Base-by-base conservation (phyloP, 2,888 invertebrate genomes). In the Lycaena phlaeas region DNA sequence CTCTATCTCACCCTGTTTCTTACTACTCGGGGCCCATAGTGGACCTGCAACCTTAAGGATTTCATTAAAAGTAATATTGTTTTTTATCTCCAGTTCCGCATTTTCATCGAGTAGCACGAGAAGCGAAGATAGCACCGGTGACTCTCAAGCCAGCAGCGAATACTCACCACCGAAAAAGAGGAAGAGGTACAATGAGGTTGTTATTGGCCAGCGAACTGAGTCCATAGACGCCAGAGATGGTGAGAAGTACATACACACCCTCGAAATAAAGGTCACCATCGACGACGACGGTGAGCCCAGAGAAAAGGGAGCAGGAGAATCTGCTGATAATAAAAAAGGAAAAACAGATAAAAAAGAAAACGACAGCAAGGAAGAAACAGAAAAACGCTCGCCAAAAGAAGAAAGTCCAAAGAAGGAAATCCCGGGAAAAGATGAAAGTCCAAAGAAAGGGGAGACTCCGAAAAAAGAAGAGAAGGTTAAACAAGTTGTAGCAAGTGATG, bases 211-310 rank as follows among this genome's bases (percentile, higher is more conserved):
- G 22, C 34, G 34, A 9, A 34, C 34, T 9, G 34, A 34, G 17
- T 22, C 34, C 18, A 34, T 34, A 7, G 34, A 34, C 12, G 34
- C 34, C 11, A 34, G 34, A 34, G 34, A 34, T 18, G 34, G 34
- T 12, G 34, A 34, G 17, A 34, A 34, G 22, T 34, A 34, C 18
- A 34, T 34, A 34, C 34, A 34, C 22, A 34, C 34, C 12, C 22
- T 34, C 3, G 34, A 34, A 12, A 34, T 34, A 7, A 34, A 34
- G 15, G 34, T 34, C 18, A 34, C 34, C 14, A 34, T 34, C 36
- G 42, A 7, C 25, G 12, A 15, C 5, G 38, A 42, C 27, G 27
- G 40, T 9, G 41, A 41, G 30, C 17, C 26, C 6, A 36, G 39
- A 7, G 40, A 36, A 5, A 34, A 27, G 1, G 36, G 26, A 2